A percentile compares a stretch with the other conserved stretches of the same genome.
Conservation (phyloP, 1,140 invertebrate species). For the Stratiolaelaps scimitus region DNA sequence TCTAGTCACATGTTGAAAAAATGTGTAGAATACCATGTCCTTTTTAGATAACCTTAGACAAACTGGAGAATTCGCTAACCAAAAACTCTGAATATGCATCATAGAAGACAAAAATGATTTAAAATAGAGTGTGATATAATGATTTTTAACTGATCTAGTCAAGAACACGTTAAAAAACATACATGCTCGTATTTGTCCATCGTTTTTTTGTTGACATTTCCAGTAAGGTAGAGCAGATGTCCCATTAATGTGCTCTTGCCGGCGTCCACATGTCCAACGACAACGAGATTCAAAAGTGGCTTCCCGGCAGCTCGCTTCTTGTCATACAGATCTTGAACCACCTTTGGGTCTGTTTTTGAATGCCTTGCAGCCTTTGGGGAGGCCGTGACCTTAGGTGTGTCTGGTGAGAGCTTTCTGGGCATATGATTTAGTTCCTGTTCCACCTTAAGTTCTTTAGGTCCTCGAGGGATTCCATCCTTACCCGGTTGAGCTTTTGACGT, state of each 20-base stretch:
- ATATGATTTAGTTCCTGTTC: conserved; percentile 2
- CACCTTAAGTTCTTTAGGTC: conserved; percentile 15
- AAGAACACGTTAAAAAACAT: too few relatives aligned
- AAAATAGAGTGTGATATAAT: too few relatives aligned
- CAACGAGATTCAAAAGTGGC: conserved; percentile 79
- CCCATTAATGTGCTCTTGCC: conserved; percentile 98
- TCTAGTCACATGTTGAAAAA: too few relatives aligned
- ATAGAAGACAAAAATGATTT: too few relatives aligned
- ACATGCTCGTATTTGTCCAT: conserved; percentile 84
- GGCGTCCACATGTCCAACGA: conserved; percentile 97
- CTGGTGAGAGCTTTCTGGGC: conserved; percentile 21
- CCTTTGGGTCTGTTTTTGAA: conserved; percentile 44
- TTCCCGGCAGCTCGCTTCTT: conserved; percentile 61
- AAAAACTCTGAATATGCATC: too few relatives aligned
- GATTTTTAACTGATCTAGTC: too few relatives aligned
- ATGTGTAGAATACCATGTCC: too few relatives aligned
- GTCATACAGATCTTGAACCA: conserved; percentile 48
- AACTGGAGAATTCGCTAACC: too few relatives aligned
- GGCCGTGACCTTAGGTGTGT: conserved; percentile 5
- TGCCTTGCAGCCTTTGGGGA: conserved; percentile 33
- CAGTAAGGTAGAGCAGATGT: conserved; percentile 65
- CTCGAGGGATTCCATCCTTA: conserved; percentile 26
- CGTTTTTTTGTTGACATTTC: conserved; percentile 71
- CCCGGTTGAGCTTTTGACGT: not conserved
- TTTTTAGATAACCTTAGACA: too few relatives aligned